These are phyloP conservation scores for Dicroscelio sp. DNA, from an alignment of 2,888 invertebrate species.

Conservation along the genomic window DNA sequence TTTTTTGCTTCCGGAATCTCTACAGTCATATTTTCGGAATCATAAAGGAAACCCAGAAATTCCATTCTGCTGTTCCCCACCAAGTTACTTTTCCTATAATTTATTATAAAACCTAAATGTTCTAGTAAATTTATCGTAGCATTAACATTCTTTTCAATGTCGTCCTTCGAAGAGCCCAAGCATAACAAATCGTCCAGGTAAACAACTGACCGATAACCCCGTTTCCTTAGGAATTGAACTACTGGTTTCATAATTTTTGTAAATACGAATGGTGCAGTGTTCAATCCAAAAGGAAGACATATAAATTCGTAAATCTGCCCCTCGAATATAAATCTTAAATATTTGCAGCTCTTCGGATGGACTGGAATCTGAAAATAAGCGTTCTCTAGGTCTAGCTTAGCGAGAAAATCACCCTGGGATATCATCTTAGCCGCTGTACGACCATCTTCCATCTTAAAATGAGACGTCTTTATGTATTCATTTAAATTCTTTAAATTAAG, in stretches of 20 bases:
- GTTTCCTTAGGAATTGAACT: neutral
- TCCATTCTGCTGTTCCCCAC: neutral
- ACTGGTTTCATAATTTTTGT: conserved; percentile 59
- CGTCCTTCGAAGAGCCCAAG: neutral
- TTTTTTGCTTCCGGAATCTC: conserved; percentile 17
- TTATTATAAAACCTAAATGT: neutral
- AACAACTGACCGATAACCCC: conserved; percentile 25
- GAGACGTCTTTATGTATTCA: neutral
- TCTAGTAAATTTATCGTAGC: neutral
- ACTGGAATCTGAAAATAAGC: conserved; percentile 50
- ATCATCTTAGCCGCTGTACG: conserved; percentile 5
- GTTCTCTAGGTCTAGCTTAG: conserved; percentile 46
- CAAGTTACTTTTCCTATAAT: neutral
- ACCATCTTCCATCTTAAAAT: conserved; percentile 59
- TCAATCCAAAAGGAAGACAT: conserved; percentile 45
- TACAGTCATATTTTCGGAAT: conserved; percentile 3
- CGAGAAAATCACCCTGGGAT: conserved; percentile 20
- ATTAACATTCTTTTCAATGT: no score
- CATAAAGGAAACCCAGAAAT: conserved; percentile 37
- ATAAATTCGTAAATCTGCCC: neutral
- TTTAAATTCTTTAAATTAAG: conserved; percentile 47
- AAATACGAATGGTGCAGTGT: conserved; percentile 41
- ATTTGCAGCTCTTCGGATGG: conserved; percentile 11
- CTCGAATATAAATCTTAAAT: conserved; percentile 45
- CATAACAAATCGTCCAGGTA: conserved; percentile 37